A percentile compares a stretch with the other conserved stretches of the same genome.
These are phyloP conservation scores for Mionectes macconnelli DNA, from an alignment of 2,113 vertebrate genomes.

Conservation along the genomic window DNA sequence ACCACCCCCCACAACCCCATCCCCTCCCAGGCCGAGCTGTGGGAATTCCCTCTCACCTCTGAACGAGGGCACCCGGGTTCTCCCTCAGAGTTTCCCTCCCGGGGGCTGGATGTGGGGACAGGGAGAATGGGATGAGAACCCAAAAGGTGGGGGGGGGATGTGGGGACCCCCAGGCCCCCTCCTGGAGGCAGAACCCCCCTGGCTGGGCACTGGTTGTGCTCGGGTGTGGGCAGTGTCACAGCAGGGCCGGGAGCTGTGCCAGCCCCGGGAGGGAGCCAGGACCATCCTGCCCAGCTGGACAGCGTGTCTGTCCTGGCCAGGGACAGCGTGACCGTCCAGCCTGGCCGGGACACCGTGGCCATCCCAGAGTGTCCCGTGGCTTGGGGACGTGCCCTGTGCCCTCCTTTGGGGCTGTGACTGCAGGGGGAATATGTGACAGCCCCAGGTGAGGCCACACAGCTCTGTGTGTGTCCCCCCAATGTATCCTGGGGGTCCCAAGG, in stretches of 20 bases:
- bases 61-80: not conserved
- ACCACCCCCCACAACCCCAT: not conserved
- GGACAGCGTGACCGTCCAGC: not conserved
- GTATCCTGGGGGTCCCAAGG: not conserved
- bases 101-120: not conserved
- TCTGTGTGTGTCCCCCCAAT: no score
- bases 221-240: not conserved
- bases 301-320: rapidly evolving
- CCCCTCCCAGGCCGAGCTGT: no score
- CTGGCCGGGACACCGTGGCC: not conserved
- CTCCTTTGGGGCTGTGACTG: no score
- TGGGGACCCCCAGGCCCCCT: no score
- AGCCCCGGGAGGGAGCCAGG: not conserved
- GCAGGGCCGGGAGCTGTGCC: not conserved
- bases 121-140: rapidly evolving
- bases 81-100: not conserved
- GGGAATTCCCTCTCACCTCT: not conserved
- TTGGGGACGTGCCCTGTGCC: not conserved
- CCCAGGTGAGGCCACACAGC: not conserved
- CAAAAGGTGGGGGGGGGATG: not conserved
- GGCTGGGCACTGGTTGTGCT: not conserved
- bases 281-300: not conserved
- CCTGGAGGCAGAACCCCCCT: not conserved
- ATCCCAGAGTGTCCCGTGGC: rapidly evolving
- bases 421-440: not conserved